Evolutionary conservation across 2,797 vertebrate species (phyloP), one percentile per base, ranked within the genome.

Genomic region (Acrocephalus scirpaceus): DNA sequence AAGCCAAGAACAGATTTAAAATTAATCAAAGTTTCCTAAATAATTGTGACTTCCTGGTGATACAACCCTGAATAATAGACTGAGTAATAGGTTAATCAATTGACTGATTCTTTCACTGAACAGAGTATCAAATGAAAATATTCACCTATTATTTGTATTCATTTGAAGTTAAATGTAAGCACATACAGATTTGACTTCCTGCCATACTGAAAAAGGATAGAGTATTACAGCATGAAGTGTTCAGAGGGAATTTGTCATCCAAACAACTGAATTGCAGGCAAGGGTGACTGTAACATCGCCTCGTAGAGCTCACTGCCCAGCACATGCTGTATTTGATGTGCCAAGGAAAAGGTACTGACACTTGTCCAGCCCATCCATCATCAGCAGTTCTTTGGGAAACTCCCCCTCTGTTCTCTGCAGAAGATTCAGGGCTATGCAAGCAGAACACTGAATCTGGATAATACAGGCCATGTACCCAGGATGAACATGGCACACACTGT

Each of bases 21-120:
- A 92, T 93, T 88, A 88, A 94, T 90, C 75, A 72, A 93, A 86
- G 58, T 92, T 92, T 81, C 73, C 88, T 92, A 95, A 91, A 90
- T 88, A 86, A 94, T 83, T 91, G 73, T 88, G 87, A 60, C 58
- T 91, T 91, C 78, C 54, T 64, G 80, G 51, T 83, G 58, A 77
- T 65, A 92, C 50, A 86, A 30, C 47, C 50, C 45, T 88, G 75
- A 96, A 91, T 86, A 92, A 94, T 67, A 47, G 75, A 94, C 72
- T 77, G 79, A 95, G 79, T 86, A 93, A 84, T 0, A 94, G 76
- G 79, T 75, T 86, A 96, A 86, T 91, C 91, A 95, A 93, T 83
- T 65, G 92, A 85, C 71, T 62, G 57, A 32, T 72, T 85, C 61
- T 89, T 92, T 67, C 51, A 81, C 62, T 75, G 62, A 83, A 83